phyloP scores from a whole-genome alignment of 2,113 vertebrate genomes.

The Ariopsis seemanni region DNA sequence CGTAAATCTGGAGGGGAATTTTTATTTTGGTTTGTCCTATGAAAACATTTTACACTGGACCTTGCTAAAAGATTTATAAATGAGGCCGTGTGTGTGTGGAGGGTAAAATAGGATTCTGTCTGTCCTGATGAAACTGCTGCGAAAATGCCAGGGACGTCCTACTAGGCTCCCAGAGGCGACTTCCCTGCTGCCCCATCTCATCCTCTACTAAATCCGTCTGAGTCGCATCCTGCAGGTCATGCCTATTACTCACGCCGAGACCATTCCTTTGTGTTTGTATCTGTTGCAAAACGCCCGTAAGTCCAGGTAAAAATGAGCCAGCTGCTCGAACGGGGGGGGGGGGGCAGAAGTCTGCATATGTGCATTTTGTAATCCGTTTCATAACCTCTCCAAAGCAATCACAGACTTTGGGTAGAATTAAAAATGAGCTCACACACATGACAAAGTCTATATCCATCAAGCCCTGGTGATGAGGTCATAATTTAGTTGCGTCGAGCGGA shows the following conservation, averaged over 20 bases:
- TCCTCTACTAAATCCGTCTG: conserved; percentile 45
- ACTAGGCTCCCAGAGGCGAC: conserved; percentile 39
- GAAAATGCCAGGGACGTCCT: conserved; percentile 55
- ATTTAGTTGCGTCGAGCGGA: conserved; percentile 38
- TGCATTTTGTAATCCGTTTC: conserved; percentile 48
- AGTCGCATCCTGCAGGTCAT: conserved; percentile 47
- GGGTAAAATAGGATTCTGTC: conserved; percentile 23
- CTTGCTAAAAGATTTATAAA: not conserved
- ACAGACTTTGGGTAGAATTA: conserved; percentile 52
- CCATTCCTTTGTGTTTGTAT: conserved; percentile 45
- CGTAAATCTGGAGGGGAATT: not conserved
- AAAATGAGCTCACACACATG: conserved; percentile 60
- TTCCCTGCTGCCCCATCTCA: conserved; percentile 56
- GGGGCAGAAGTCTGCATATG: not conserved
- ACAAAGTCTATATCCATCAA: conserved; percentile 61
- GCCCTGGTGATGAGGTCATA: conserved; percentile 57
- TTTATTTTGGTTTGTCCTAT: not conserved
- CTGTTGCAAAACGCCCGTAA: conserved; percentile 46
- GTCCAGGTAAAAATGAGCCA: conserved; percentile 8
- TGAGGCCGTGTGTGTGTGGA: not conserved
- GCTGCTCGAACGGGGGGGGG: conserved; percentile 8
- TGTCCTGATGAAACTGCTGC: conserved; percentile 41
- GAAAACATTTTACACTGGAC: not conserved
- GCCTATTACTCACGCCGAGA: conserved; percentile 54
- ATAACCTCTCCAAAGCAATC: conserved; percentile 28